These are phyloP conservation scores for Erethizon dorsatum DNA, from an alignment of 2,797 vertebrate genomes.

Conservation along the genomic window DNA sequence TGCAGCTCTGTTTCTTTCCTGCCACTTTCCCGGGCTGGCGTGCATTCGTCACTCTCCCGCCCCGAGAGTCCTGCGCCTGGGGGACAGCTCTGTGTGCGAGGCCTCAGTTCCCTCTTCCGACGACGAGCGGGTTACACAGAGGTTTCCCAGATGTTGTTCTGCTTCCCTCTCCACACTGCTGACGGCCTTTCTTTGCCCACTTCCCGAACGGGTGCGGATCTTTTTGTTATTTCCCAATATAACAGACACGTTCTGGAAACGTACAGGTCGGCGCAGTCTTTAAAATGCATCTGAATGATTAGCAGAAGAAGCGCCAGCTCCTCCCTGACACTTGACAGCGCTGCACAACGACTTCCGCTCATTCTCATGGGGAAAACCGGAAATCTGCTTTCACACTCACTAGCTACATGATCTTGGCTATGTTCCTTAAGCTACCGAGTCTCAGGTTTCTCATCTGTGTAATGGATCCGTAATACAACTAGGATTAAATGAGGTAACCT, in stretches of 20 bases:
- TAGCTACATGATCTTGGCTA: background rate
- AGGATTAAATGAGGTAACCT: background rate
- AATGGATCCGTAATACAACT: background rate
- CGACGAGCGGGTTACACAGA: background rate
- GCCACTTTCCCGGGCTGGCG: too few relatives aligned
- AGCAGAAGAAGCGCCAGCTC: background rate
- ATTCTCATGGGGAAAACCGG: background rate
- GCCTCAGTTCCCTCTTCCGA: background rate
- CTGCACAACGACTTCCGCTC: background rate
- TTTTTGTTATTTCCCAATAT: slow-evolving; percentile 29
- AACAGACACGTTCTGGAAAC: slow-evolving; percentile 12
- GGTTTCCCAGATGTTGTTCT: too few relatives aligned
- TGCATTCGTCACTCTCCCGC: too few relatives aligned
- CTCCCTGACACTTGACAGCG: background rate
- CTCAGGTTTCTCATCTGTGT: background rate
- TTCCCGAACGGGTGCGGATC: background rate
- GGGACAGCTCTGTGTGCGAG: too few relatives aligned
- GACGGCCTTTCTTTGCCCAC: background rate
- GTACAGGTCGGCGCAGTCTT: background rate
- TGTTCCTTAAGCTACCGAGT: background rate
- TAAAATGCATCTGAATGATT: background rate
- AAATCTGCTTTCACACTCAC: background rate
- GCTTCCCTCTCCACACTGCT: background rate
- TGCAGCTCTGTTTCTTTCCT: too few relatives aligned
- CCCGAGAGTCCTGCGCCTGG: too few relatives aligned